Percentiles rank a stretch among this genome's conserved stretches.
These are phyloP conservation scores for Venusia cambrica DNA, from an alignment of 2,888 invertebrate species.

Conservation along the genomic window DNA sequence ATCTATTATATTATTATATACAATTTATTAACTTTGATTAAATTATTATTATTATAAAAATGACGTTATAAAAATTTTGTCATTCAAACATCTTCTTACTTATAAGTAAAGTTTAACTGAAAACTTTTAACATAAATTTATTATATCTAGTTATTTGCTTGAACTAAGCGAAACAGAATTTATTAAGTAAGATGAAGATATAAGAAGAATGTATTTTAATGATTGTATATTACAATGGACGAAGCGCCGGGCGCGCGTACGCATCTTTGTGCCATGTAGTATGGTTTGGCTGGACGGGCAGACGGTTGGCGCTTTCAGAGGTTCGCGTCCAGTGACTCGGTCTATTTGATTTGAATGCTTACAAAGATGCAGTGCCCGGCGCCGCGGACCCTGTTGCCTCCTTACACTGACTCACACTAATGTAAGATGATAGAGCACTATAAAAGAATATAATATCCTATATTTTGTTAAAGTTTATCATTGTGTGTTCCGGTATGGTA, in stretches of 20 bases:
- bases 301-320: slow-evolving; percentile 27
- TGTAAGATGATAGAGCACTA: slow-evolving; percentile 71
- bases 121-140: slow-evolving; percentile 80
- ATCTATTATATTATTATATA: slow-evolving; percentile 82
- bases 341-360: slow-evolving; percentile 11
- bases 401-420: slow-evolving; percentile 59
- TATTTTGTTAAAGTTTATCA: slow-evolving; percentile 79
- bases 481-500: slow-evolving; percentile 67
- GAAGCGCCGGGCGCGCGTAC: slow-evolving; percentile 38
- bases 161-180: slow-evolving; percentile 82
- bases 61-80: slow-evolving; percentile 81
- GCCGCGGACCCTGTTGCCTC: slow-evolving; percentile 71
- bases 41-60: slow-evolving; percentile 80
- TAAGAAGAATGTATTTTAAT: slow-evolving; percentile 81
- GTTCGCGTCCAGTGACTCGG: slow-evolving; percentile 13
- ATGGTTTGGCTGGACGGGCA: slow-evolving; percentile 35
- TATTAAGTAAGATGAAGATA: slow-evolving; percentile 80
- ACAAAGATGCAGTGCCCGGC: slow-evolving; percentile 29
- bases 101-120: slow-evolving; percentile 79
- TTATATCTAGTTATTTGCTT: slow-evolving; percentile 81
- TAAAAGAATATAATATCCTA: slow-evolving; percentile 67
- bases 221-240: slow-evolving; percentile 61
- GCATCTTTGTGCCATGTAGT: slow-evolving; percentile 37
- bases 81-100: slow-evolving; percentile 81
- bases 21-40: slow-evolving; percentile 82